Conservation (phyloP, 1,140 invertebrate species). For the Megalonaias nervosa region DNA sequence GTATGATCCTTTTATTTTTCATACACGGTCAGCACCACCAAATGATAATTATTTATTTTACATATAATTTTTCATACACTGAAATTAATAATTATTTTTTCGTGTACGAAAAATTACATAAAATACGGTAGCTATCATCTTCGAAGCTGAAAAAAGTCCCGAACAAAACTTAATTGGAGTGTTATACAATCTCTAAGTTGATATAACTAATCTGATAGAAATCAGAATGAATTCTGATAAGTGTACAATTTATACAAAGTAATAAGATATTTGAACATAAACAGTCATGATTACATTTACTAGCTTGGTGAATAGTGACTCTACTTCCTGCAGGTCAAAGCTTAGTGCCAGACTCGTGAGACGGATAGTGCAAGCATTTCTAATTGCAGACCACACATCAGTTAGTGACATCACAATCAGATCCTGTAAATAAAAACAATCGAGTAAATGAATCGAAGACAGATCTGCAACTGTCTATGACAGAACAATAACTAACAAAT, state of each 20-base stretch:
- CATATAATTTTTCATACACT: no score
- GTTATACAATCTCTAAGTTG: background rate
- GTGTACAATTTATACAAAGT: background rate
- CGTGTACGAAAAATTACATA: no score
- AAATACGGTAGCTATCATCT: no score
- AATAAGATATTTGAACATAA: constrained; percentile 1
- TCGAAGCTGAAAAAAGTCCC: no score
- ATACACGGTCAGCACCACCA: no score
- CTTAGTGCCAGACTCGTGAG: constrained; percentile 38
- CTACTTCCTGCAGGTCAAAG: constrained; percentile 38
- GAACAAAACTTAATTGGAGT: no score
- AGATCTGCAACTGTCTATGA: no score
- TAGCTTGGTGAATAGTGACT: constrained; percentile 45
- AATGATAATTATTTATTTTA: no score
- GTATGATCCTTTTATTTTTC: no score
- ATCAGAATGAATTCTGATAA: background rate
- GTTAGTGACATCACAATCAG: constrained; percentile 48
- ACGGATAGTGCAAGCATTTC: constrained; percentile 52
- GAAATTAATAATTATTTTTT: no score
- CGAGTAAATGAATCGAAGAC: background rate
- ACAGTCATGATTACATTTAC: constrained; percentile 38
- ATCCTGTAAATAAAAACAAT: constrained; percentile 32
- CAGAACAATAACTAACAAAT: background rate
- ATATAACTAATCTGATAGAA: background rate
- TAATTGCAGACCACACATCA: constrained; percentile 63